A percentile compares a stretch with the other conserved stretches of the same genome.
Conservation (phyloP, 23 tunicate genomes). For the Styela clava region DNA sequence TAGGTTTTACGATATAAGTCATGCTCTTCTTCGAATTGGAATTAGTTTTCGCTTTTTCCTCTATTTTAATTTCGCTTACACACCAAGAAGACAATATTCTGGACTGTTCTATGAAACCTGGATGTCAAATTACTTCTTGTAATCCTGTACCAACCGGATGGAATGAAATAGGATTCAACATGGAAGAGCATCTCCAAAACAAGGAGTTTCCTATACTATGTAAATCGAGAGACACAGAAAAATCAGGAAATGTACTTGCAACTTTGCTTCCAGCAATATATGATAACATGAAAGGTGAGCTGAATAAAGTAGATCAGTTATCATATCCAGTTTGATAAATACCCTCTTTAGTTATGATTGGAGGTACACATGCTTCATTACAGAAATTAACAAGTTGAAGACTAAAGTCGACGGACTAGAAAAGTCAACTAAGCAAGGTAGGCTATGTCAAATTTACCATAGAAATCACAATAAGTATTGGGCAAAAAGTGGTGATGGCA, state of each 20-base stretch:
- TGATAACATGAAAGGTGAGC: neutral
- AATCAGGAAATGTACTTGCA: neutral
- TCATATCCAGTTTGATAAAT: too few species aligned
- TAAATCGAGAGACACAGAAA: neutral
- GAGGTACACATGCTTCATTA: too few species aligned
- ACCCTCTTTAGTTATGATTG: too few species aligned
- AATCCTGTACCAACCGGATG: neutral
- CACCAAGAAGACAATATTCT: neutral
- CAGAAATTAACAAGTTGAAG: too few species aligned
- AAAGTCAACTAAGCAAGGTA: too few species aligned
- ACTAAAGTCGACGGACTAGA: too few species aligned
- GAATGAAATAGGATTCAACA: neutral
- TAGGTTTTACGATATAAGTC: too few species aligned
- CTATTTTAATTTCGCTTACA: neutral
- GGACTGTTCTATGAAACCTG: neutral
- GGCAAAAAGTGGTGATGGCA: too few species aligned
- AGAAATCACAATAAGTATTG: too few species aligned
- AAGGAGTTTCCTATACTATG: neutral
- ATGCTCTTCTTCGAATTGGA: too few species aligned
- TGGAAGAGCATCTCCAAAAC: neutral
- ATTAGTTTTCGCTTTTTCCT: neutral
- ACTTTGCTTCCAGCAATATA: neutral
- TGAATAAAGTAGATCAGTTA: too few species aligned
- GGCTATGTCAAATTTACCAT: too few species aligned
- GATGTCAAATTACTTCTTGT: neutral